phyloP scores from a whole-genome alignment of 30 jellyfish, hydroid and myxozoan genomes.

The Cassiopea xamachana region DNA sequence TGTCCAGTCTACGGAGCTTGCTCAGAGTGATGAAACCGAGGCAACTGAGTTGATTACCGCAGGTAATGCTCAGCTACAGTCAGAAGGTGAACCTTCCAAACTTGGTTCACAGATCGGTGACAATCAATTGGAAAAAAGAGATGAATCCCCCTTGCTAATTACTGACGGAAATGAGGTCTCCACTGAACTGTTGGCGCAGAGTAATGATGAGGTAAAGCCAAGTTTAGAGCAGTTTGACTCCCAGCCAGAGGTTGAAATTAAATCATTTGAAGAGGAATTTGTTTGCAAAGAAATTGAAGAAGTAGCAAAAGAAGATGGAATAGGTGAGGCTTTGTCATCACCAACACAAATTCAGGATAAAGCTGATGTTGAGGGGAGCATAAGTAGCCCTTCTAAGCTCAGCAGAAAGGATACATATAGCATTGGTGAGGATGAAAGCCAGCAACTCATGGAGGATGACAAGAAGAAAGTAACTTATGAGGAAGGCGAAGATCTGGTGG shows the following conservation, averaged over 20 bases:
- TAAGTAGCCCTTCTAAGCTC: not conserved
- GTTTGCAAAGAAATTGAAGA: not conserved
- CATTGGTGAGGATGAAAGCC: not conserved
- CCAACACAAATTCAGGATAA: not conserved
- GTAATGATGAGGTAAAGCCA: not conserved
- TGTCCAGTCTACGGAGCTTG: constrained; percentile 5
- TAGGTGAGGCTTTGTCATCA: too few relatives aligned
- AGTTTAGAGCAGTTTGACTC: not conserved
- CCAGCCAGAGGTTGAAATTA: not conserved
- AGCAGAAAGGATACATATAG: not conserved
- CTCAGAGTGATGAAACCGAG: not conserved
- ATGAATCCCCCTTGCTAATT: not conserved
- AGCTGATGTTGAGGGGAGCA: not conserved
- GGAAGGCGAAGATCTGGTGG: not conserved
- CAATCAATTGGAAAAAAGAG: not conserved
- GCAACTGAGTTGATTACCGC: not conserved
- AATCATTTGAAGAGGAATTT: not conserved
- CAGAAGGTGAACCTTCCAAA: not conserved
- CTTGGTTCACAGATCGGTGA: not conserved
- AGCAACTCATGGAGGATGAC: not conserved
- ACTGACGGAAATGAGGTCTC: not conserved
- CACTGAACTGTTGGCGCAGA: not conserved
- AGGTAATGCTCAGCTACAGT: not conserved
- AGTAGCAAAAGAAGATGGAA: too few relatives aligned
- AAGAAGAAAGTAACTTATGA: not conserved